phyloP scores from a whole-genome alignment of 1,140 invertebrate genomes.

The Brachionus calyciflorus region DNA sequence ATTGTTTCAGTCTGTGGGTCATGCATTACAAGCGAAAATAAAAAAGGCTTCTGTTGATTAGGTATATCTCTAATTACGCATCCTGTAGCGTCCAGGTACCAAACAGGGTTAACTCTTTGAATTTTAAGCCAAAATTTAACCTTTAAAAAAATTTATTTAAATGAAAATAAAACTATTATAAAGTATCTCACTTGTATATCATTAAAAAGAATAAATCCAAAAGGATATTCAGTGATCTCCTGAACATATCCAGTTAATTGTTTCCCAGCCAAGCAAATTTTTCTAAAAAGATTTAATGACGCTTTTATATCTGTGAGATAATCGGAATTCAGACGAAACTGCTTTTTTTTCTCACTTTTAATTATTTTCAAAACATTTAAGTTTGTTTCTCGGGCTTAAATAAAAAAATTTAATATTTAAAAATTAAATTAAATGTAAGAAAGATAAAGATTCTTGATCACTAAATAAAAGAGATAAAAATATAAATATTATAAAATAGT shows the following conservation, averaged over 20 bases:
- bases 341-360: background rate
- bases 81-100: slow-evolving; percentile 29
- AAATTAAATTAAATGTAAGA: no score
- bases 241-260: background rate
- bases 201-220: slow-evolving; percentile 4
- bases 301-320: background rate
- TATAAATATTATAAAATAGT: no score
- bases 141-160: background rate
- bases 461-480: no score
- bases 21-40: slow-evolving; percentile 16
- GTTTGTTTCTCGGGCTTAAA: background rate
- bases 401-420: background rate
- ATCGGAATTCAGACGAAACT: background rate
- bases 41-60: slow-evolving; percentile 9
- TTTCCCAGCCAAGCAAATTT: background rate
- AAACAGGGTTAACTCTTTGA: background rate
- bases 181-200: background rate
- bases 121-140: background rate
- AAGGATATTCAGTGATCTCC: slow-evolving; percentile 36
- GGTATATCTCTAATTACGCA: background rate
- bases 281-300: background rate
- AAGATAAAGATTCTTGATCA: no score
- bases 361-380: background rate
- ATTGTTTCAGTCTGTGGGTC: background rate
- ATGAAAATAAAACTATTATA: background rate